A percentile compares a stretch with the other conserved stretches of the same genome.
Evolutionary conservation across 2,113 vertebrate genomes (phyloP).

Genomic region (Cheirogaleus medius): DNA sequence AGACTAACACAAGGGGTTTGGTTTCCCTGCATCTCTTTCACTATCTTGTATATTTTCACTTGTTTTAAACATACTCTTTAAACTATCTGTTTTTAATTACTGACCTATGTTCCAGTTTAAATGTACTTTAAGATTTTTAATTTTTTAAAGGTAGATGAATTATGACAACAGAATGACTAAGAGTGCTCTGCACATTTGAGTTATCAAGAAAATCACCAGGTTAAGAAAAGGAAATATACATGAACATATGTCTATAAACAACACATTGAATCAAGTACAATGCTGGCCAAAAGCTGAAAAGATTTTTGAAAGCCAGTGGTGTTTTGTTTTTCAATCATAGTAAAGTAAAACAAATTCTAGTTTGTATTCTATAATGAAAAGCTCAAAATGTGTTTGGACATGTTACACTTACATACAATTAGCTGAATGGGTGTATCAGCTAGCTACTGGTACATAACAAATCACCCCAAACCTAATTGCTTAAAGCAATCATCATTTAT

Average conservation of each 20-base stretch:
- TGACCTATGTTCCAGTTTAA: not conserved
- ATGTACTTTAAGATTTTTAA: not conserved
- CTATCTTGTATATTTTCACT: conserved; percentile 13
- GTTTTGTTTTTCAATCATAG: not conserved
- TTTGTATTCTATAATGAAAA: not conserved
- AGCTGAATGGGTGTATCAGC: not conserved
- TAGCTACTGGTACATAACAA: not conserved
- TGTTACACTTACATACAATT: not conserved
- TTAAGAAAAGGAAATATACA: not conserved
- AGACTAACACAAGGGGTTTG: not conserved
- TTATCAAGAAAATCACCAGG: conserved; percentile 14
- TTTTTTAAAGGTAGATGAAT: conserved; percentile 38
- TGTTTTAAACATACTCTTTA: conserved; percentile 1
- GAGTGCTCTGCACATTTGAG: not conserved
- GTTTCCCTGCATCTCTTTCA: not conserved
- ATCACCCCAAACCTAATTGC: not conserved
- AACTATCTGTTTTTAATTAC: conserved; percentile 60
- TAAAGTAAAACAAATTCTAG: not conserved
- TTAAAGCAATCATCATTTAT: not conserved
- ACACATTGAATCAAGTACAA: not conserved
- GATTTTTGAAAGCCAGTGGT: not conserved
- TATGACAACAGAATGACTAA: conserved; percentile 16
- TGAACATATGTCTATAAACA: not conserved
- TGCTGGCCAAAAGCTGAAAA: not conserved
- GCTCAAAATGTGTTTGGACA: not conserved